Conservation (phyloP, 2,888 invertebrate species). For the Megamerina dolium region DNA sequence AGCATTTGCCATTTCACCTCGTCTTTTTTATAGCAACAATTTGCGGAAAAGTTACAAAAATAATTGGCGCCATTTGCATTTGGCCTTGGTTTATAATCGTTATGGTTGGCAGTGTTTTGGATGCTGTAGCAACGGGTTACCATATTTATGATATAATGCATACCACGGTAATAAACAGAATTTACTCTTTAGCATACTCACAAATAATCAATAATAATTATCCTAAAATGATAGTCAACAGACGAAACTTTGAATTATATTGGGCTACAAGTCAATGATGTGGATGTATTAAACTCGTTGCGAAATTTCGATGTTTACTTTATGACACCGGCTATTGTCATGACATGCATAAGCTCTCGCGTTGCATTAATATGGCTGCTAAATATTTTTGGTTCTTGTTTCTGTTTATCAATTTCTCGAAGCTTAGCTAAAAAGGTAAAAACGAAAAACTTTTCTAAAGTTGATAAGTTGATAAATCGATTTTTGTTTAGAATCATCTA, state of each 20-base stretch:
- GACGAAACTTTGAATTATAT: conserved; percentile 23
- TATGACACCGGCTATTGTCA: conserved; percentile 46
- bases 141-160: conserved; percentile 46
- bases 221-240: conserved; percentile 13
- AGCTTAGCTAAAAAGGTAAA: conserved; percentile 32
- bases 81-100: conserved; percentile 49
- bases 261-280: conserved; percentile 8
- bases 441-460: too few species aligned
- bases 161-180: conserved; percentile 37
- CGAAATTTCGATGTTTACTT: conserved; percentile 35
- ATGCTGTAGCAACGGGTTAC: conserved; percentile 49
- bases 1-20: not conserved
- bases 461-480: too few species aligned
- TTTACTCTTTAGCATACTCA: not conserved
- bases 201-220: conserved; percentile 18
- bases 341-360: conserved; percentile 51
- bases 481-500: too few species aligned
- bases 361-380: conserved; percentile 50
- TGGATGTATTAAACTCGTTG: conserved; percentile 11
- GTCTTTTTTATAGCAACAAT: conserved; percentile 28
- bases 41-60: conserved; percentile 34
- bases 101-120: conserved; percentile 42
- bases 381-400: conserved; percentile 48
- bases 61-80: conserved; percentile 31
- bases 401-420: conserved; percentile 37